phyloP scores from a whole-genome alignment of 2,113 vertebrate species.

The Pelusios castaneus region DNA sequence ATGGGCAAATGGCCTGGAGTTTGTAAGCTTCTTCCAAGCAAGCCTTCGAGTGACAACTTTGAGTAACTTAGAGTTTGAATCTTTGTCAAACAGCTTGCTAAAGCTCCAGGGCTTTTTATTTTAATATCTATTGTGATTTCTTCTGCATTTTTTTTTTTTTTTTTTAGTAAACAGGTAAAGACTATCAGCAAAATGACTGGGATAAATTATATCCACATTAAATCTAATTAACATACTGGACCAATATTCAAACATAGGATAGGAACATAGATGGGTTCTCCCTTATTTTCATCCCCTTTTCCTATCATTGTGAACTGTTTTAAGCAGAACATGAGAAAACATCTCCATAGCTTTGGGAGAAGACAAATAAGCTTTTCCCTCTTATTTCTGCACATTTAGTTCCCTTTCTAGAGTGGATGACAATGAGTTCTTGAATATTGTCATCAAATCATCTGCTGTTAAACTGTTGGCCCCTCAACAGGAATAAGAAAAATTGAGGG shows the following conservation, averaged over 20 bases:
- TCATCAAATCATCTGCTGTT: background rate
- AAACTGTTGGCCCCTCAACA: fast-evolving
- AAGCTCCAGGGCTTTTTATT: background rate
- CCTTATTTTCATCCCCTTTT: background rate
- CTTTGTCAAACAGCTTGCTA: background rate
- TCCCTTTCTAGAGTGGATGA: background rate
- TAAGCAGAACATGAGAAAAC: background rate
- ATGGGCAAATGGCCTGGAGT: background rate
- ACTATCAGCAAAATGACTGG: background rate
- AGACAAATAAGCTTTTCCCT: background rate
- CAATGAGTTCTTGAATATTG: background rate
- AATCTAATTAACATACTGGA: background rate
- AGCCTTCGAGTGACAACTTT: background rate
- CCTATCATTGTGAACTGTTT: background rate
- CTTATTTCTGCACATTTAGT: background rate
- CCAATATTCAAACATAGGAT: background rate
- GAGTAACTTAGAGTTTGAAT: background rate
- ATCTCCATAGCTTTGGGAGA: background rate
- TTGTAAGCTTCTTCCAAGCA: background rate
- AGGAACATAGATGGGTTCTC: background rate
- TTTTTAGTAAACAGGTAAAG: background rate
- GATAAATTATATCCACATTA: background rate
- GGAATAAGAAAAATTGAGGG: background rate
- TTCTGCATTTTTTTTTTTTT: background rate
- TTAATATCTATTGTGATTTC: background rate